These are phyloP conservation scores for Nannospalax galili DNA, from an alignment of 2,113 vertebrate species.

Conservation along the genomic window DNA sequence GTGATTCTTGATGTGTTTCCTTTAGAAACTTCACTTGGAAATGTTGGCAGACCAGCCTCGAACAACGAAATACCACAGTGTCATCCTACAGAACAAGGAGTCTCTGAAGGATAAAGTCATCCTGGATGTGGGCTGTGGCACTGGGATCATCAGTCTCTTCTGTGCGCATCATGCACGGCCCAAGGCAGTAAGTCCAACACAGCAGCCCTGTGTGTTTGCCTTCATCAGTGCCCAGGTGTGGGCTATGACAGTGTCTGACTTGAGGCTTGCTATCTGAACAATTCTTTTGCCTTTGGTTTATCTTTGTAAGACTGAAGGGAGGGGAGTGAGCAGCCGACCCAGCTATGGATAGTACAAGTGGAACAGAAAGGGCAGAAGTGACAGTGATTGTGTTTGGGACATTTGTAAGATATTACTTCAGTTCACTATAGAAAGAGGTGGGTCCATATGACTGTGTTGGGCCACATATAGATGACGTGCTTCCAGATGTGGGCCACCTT, in stretches of 20 bases:
- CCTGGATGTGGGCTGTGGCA: conserved; percentile 90
- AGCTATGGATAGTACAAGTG: neutral
- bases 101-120: conserved; percentile 86
- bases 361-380: neutral
- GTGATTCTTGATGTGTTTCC: neutral
- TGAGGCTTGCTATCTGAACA: neutral
- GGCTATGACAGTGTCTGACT: neutral
- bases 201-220: neutral
- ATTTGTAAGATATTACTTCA: neutral
- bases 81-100: conserved; percentile 85
- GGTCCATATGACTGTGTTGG: neutral
- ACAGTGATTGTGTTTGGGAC: neutral
- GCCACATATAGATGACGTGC: neutral
- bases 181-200: conserved; percentile 82
- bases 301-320: accelerated
- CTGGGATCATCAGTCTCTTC: conserved; percentile 90
- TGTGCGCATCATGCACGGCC: conserved; percentile 87
- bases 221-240: neutral
- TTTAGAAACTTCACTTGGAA: conserved; percentile 89
- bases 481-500: neutral
- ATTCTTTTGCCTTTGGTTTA: neutral
- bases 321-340: accelerated
- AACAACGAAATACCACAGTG: conserved; percentile 86
- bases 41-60: conserved; percentile 89
- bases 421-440: neutral